Evolutionary conservation across 2,113 vertebrate species (phyloP).

Genomic region (Gavia stellata): DNA sequence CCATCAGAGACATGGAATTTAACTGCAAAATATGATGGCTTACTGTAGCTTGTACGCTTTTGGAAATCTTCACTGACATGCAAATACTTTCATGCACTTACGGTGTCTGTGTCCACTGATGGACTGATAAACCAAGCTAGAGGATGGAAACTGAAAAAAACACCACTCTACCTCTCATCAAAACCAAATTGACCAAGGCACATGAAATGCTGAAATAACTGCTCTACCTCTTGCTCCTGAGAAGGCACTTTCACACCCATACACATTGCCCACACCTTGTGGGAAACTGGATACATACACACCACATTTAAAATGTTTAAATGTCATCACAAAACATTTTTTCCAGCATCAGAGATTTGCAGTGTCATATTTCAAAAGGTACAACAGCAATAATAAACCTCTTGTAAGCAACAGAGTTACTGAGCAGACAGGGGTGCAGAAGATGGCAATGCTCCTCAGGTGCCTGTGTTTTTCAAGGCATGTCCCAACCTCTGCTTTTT

Average conservation of each 20-base stretch:
- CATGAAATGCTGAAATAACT: neutral
- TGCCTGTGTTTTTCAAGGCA: neutral
- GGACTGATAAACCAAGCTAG: neutral
- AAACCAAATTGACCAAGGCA: neutral
- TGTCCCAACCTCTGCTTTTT: neutral
- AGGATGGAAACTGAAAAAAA: neutral
- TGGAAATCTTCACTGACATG: constrained; percentile 53
- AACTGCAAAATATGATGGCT: constrained; percentile 46
- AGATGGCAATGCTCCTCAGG: neutral
- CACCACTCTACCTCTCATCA: neutral
- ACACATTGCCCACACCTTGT: neutral
- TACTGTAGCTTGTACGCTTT: constrained; percentile 19
- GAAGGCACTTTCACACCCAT: neutral
- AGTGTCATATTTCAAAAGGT: neutral
- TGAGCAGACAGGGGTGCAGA: neutral
- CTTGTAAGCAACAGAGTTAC: neutral
- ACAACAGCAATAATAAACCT: neutral
- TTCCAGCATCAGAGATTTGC: neutral
- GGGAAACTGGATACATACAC: neutral
- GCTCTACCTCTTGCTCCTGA: neutral
- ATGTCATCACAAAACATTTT: neutral
- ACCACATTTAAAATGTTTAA: neutral
- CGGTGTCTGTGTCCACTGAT: neutral
- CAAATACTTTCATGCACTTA: neutral
- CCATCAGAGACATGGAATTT: constrained; percentile 69